A percentile compares a stretch with the other conserved stretches of the same genome.
Conservation (phyloP, 1,140 invertebrate genomes). For the Drosophila saltans region DNA sequence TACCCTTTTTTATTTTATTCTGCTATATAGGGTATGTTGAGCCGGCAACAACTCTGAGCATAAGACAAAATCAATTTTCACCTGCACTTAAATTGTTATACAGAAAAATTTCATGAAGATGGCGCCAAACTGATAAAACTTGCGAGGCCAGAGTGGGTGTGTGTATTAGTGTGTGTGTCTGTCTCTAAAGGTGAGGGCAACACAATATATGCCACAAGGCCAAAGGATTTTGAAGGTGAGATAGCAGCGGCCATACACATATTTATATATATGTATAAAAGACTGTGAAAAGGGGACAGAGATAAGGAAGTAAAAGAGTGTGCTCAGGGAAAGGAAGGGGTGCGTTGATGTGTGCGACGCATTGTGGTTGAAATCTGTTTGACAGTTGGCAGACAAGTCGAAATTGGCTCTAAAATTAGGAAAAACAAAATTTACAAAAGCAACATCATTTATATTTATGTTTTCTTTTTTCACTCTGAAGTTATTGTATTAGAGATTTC, state of each 20-base stretch:
- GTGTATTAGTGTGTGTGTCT: background rate
- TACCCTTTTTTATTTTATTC: background rate
- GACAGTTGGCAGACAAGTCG: background rate
- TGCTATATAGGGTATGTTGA: background rate
- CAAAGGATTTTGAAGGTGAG: slow-evolving; percentile 54
- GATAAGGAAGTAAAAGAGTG: background rate
- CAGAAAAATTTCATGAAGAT: slow-evolving; percentile 58
- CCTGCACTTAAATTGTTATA: slow-evolving; percentile 40
- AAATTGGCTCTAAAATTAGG: background rate
- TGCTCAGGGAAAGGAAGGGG: too few species aligned
- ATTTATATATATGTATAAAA: background rate
- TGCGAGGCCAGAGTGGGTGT: slow-evolving; percentile 24
- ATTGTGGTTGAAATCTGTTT: slow-evolving; percentile 16
- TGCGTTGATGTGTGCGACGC: background rate
- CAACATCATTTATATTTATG: too few species aligned
- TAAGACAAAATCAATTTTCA: slow-evolving; percentile 67
- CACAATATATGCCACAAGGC: slow-evolving; percentile 55
- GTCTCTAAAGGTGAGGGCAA: slow-evolving; percentile 33
- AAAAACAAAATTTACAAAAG: slow-evolving; percentile 2
- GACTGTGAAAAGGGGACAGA: slow-evolving; percentile 12
- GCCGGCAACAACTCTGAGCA: background rate
- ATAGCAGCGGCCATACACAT: slow-evolving; percentile 32
- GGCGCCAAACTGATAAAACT: slow-evolving; percentile 62
- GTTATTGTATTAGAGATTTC: too few species aligned
- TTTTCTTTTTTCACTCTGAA: too few species aligned